phyloP scores from a whole-genome alignment of 2,797 vertebrate species.

The Tachyglossus aculeatus region DNA sequence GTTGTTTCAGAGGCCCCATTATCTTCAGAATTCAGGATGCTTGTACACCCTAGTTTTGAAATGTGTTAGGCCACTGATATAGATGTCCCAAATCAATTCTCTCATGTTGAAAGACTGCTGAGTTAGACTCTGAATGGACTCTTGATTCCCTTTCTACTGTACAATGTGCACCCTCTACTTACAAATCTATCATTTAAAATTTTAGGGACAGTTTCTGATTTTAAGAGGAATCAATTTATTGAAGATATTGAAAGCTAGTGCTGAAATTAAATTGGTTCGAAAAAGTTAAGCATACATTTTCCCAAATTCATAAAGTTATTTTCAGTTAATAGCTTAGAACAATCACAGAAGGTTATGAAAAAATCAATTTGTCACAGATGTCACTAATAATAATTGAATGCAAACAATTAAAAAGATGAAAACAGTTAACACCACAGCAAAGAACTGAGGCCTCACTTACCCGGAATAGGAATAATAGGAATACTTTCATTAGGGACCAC shows the following conservation, averaged over 20 bases:
- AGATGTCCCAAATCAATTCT: no score
- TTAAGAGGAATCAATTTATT: not conserved
- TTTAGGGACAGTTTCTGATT: no score
- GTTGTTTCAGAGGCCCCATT: constrained; percentile 17
- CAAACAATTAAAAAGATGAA: not conserved
- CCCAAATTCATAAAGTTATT: not conserved
- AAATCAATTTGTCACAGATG: constrained; percentile 6
- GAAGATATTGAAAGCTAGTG: not conserved
- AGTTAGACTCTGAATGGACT: no score
- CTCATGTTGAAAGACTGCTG: no score
- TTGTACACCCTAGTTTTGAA: no score
- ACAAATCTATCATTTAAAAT: no score
- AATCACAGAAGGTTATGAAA: not conserved
- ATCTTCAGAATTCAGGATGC: constrained; percentile 25
- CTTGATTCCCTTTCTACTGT: no score
- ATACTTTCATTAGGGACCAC: constrained; percentile 97
- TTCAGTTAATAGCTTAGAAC: not conserved
- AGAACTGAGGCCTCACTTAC: constrained; percentile 72
- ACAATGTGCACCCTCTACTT: no score
- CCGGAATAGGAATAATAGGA: constrained; percentile 94
- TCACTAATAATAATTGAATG: constrained; percentile 17
- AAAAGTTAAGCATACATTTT: not conserved
- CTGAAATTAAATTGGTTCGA: not conserved
- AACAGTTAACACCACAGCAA: constrained; percentile 15
- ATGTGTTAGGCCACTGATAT: no score